Conservation (phyloP, 2,797 vertebrate species). For the Sebastes matsubarae region DNA sequence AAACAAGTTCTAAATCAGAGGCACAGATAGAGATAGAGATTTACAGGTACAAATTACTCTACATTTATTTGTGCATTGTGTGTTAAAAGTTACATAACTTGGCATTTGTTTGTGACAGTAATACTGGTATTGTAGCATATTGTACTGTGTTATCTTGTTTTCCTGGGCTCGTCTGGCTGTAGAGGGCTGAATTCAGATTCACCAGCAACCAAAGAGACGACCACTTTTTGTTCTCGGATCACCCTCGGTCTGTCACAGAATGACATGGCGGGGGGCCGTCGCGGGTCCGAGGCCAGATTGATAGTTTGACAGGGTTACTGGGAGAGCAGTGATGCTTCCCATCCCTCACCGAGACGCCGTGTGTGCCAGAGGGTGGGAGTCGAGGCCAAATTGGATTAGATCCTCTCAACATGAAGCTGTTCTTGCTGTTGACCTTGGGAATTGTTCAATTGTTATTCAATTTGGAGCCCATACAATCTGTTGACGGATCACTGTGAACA, state of each 20-base stretch:
- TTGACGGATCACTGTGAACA: constrained; percentile 36
- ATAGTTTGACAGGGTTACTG: constrained; percentile 40
- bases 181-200: neutral
- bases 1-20: too few species aligned
- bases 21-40: too few species aligned
- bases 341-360: constrained; percentile 15
- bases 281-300: constrained; percentile 27
- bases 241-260: neutral
- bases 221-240: neutral
- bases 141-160: neutral
- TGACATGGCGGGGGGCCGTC: neutral
- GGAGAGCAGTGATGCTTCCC: constrained; percentile 12
- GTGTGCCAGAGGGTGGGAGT: constrained; percentile 2
- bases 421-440: constrained; percentile 60
- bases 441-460: constrained; percentile 59
- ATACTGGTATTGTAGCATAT: neutral
- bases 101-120: too few species aligned
- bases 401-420: constrained; percentile 44
- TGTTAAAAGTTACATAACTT: too few species aligned
- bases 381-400: constrained; percentile 63
- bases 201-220: neutral
- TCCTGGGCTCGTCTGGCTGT: neutral
- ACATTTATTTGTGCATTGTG: too few species aligned
- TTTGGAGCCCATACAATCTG: constrained; percentile 32
- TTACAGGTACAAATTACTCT: too few species aligned